These are phyloP conservation scores for Orientallactaga sibirica DNA, from an alignment of 2,797 vertebrate genomes.

Conservation along the genomic window DNA sequence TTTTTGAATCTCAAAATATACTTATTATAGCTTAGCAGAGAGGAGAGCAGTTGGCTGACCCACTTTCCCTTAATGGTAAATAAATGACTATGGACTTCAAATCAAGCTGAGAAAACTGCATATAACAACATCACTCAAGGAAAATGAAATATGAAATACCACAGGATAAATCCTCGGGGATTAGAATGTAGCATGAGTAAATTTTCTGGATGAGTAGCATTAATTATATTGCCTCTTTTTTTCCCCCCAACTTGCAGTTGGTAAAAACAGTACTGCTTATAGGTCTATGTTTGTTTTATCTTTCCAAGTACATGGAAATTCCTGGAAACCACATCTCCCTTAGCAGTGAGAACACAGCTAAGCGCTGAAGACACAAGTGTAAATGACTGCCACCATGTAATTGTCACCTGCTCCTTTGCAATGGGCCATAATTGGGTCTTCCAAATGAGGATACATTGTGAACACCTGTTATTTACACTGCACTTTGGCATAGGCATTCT, in stretches of 20 bases:
- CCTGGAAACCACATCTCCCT: not conserved
- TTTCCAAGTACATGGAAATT: not conserved
- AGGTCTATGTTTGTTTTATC: slow-evolving; percentile 3
- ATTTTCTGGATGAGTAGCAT: slow-evolving; percentile 46
- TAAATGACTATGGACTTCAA: slow-evolving; percentile 7
- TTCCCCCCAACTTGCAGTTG: not conserved
- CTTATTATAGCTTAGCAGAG: not conserved
- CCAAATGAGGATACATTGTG: not conserved
- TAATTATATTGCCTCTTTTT: slow-evolving; percentile 24
- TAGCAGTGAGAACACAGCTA: not conserved
- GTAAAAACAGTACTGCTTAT: not conserved
- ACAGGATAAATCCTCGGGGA: slow-evolving; percentile 36
- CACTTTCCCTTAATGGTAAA: slow-evolving; percentile 25
- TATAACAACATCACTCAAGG: not conserved
- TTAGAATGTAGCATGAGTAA: not conserved
- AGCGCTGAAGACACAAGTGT: not conserved
- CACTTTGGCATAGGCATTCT: not conserved
- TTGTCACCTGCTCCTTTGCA: not conserved
- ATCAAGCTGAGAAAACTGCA: not conserved
- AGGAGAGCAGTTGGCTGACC: slow-evolving; percentile 34
- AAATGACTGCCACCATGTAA: not conserved
- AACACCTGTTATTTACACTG: slow-evolving; percentile 5
- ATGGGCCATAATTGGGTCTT: not conserved
- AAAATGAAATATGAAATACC: slow-evolving; percentile 38
- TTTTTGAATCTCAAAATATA: slow-evolving; percentile 29